A percentile compares a stretch with the other conserved stretches of the same genome.
Evolutionary conservation across 1,140 invertebrate species (phyloP).

Genomic region (Papilio polyxenes): DNA sequence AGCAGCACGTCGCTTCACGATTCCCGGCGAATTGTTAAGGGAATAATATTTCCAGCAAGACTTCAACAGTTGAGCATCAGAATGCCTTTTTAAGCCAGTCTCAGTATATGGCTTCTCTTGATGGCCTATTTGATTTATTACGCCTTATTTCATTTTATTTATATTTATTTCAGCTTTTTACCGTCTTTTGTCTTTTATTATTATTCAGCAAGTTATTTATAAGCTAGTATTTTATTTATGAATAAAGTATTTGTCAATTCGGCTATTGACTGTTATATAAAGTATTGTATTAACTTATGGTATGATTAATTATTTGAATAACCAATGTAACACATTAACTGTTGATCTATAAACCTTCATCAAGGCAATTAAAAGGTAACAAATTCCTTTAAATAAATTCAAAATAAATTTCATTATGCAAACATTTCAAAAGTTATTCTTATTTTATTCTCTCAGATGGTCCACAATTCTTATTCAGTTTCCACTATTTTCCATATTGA

Average conservation of each 20-base stretch:
- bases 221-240: neutral
- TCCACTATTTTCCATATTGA: conserved; percentile 40
- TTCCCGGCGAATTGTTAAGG: conserved; percentile 44
- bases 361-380: conserved; percentile 18
- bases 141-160: conserved; percentile 18
- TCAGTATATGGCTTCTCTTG: conserved; percentile 25
- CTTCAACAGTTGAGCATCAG: conserved; percentile 45
- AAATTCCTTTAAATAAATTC: neutral
- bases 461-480: conserved; percentile 39
- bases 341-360: neutral
- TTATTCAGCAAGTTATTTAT: neutral
- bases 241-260: neutral
- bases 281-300: too few relatives aligned
- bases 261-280: neutral
- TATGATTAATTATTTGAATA: neutral
- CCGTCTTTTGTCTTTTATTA: conserved; percentile 3
- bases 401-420: conserved; percentile 36
- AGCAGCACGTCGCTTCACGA: conserved; percentile 50
- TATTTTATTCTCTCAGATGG: conserved; percentile 38
- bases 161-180: neutral
- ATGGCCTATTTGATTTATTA: conserved; percentile 35
- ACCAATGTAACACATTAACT: neutral
- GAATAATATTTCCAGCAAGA: conserved; percentile 54
- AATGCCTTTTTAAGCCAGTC: conserved; percentile 49
- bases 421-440: conserved; percentile 37